Evolutionary conservation across 2,113 vertebrate species (phyloP), one percentile per base, ranked within the genome.

Genomic region (Zosterops pallidus): DNA sequence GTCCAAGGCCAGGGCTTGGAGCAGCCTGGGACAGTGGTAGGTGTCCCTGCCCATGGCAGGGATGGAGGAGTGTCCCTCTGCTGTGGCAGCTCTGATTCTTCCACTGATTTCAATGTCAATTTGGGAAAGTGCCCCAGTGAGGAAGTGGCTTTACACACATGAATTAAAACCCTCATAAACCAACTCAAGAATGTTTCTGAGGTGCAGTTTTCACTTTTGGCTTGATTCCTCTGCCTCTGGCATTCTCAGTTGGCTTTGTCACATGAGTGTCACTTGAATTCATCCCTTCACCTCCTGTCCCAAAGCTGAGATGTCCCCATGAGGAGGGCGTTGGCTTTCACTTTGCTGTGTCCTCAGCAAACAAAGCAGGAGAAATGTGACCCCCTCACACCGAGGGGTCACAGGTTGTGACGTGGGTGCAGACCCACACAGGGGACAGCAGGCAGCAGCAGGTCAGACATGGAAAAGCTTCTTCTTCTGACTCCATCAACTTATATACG

Each of bases 11-110:
- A 16, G 47, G 2, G 6, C 5, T 65, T 65, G 69, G 70, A 83
- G 8, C 55, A 11, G 0, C 8, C n/a, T 83, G 63, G 17, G 29
- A 3, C 0, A 2, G 25, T 35, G 28, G 77, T 0, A 82, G 5
- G 1, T 23, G 33, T 24, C 33, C 10, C 68, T 59, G 19, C 6
- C 1, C 12, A 0, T n/a, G 57, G 11, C 13, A 41, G 53, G 39
- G 20, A 0, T 47, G 24, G 47, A 70, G 29, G 14, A 26, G 7
- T 4, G 8, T 64, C 26, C 39, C 33, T 11, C 47, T 47, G 47
- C 14, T 4, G 0, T 6, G 6, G 4, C 2, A 71, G 7, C 37
- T 71, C 16, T 15, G 53, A 41, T 23, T 55, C 31, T 55, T 71
- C 25, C 14, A 5, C 3, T 16, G 5, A 23, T 93, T 82, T 71